Base-by-base conservation (phyloP, 30 jellyfish, hydroid and myxozoan genomes). In the Phacellophora camtschatica region DNA sequence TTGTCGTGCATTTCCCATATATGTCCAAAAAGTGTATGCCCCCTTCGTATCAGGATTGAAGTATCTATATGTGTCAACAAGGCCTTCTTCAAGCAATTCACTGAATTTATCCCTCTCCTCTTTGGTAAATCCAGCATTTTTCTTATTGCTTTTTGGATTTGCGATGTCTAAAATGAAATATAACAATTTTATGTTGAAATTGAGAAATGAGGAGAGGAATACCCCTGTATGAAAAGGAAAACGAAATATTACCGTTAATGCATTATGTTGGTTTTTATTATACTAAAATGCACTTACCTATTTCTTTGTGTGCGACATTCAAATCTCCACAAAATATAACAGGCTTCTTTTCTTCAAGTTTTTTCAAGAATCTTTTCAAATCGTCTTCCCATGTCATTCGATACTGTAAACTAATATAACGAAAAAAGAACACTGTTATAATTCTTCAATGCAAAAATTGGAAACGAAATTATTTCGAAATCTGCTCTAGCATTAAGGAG, bases 241-340 rank as follows among this genome's bases (percentile, higher is more conserved):
- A n/a, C n/a, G n/a, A n/a, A n/a, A n/a, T n/a, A n/a, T n/a, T n/a
- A n/a, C n/a, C n/a, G n/a, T n/a, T n/a, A n/a, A n/a, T n/a, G n/a
- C n/a, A n/a, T n/a, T n/a, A n/a, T n/a, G n/a, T n/a, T n/a, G n/a
- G n/a, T n/a, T n/a, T n/a, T n/a, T n/a, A n/a, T n/a, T n/a, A n/a
- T n/a, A n/a, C n/a, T n/a, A n/a, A n/a, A n/a, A n/a, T n/a, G n/a
- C n/a, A n/a, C n/a, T 33, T 71, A 95, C 99, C 99, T 11, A 95
- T 86, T 63, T 95, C 99, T 1, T 69, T 58, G 61, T 95, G 99
- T n/a, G 99, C 99, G 1, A 95, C 99, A 84, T 95, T 95, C 73
- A 95, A 28, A 67, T 95, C 99, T 12, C 99, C 99, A 85, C 98
- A 89, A 50, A 80, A 74, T 6, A 95, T 79, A 16, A 95, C 97